Conservation (phyloP, 1,140 invertebrate species). For the Frieseomelitta varia region DNA sequence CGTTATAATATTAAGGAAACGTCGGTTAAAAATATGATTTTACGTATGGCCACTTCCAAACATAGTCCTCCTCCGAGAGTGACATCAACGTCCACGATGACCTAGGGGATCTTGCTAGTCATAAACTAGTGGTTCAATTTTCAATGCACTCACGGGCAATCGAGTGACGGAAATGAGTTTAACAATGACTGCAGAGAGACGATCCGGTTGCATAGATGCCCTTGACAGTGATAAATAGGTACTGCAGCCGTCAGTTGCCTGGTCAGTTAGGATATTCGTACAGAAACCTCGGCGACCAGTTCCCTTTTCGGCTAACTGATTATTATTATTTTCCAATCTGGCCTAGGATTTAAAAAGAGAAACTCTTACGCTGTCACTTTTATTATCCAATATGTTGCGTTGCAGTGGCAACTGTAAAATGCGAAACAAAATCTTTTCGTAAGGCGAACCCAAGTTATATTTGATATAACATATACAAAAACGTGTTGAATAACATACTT, state of each 20-base stretch:
- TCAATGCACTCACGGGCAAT: slow-evolving; percentile 59
- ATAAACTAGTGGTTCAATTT: slow-evolving; percentile 53
- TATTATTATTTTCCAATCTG: not conserved
- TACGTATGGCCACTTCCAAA: not conserved
- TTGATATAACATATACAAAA: too few relatives aligned
- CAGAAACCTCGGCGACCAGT: not conserved
- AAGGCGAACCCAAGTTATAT: too few relatives aligned
- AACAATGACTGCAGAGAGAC: slow-evolving; percentile 62
- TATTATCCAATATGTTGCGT: not conserved
- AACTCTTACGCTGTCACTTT: not conserved
- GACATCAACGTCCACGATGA: slow-evolving; percentile 17
- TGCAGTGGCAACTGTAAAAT: not conserved
- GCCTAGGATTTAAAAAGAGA: not conserved
- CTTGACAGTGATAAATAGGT: slow-evolving; percentile 65
- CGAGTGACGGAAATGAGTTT: slow-evolving; percentile 67
- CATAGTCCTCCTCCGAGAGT: not conserved
- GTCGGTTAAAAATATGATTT: not conserved
- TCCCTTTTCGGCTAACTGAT: not conserved
- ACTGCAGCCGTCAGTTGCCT: slow-evolving; percentile 23
- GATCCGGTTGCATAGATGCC: slow-evolving; percentile 62
- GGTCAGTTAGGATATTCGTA: not conserved
- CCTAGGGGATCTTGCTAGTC: slow-evolving; percentile 6
- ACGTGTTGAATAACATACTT: too few relatives aligned
- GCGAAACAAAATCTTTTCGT: not conserved
- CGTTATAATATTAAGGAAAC: not conserved